These are phyloP conservation scores for Carcina quercana DNA, from an alignment of 2,888 invertebrate genomes.

Conservation along the genomic window DNA sequence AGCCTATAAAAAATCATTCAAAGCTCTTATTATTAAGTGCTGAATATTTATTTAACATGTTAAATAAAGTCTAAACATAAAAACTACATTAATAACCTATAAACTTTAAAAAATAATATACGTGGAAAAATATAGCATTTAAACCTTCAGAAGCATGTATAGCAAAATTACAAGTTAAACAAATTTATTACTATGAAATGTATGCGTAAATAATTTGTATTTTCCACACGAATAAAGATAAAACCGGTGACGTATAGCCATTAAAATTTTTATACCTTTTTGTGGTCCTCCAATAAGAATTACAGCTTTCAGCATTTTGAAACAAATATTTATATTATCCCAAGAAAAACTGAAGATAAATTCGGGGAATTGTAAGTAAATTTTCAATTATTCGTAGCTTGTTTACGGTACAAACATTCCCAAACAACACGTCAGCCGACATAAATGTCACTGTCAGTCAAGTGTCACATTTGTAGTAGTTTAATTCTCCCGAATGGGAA, in stretches of 20 bases:
- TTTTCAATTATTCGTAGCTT: neutral
- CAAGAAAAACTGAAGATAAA: neutral
- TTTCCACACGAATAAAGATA: conserved; percentile 1
- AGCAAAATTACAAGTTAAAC: no score
- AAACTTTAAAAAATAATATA: no score
- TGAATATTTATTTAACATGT: no score
- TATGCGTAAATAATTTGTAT: neutral
- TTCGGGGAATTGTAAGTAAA: neutral
- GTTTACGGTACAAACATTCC: neutral
- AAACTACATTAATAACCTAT: no score
- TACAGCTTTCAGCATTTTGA: conserved; percentile 84
- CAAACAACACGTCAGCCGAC: conserved; percentile 1
- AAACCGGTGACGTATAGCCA: conserved; percentile 38
- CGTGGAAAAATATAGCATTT: no score
- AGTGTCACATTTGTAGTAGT: no score
- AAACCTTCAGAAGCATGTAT: no score
- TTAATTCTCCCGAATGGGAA: no score
- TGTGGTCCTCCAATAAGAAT: conserved; percentile 95
- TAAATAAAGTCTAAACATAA: no score
- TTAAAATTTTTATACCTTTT: conserved; percentile 81
- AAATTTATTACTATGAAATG: conserved; percentile 1
- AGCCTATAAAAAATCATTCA: no score
- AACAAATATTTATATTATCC: conserved; percentile 3
- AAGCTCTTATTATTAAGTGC: no score
- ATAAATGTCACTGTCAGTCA: no score